Base-by-base conservation (phyloP, 2,888 invertebrate genomes). In the Apeira syringaria region DNA sequence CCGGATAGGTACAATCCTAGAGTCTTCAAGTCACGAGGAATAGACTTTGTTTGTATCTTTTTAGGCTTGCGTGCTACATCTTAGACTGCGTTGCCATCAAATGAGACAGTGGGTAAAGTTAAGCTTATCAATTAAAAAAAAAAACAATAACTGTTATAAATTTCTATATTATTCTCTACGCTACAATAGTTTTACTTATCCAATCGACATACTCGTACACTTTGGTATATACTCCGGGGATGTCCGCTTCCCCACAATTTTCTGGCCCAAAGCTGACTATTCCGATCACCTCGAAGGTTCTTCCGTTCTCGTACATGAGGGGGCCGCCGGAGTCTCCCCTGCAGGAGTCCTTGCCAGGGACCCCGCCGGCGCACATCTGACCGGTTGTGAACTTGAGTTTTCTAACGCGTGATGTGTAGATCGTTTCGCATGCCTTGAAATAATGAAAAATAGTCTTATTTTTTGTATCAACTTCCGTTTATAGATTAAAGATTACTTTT, bases 281-380 rank as follows among this genome's bases (percentile, higher is more conserved):
- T 0, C 93, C 94, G 1, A 66, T 17, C 0, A 61, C 62, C 20
- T 81, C 84, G 8, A 66, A 61, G 0, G 18, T 46, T 10, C 56
- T 53, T 2, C 50, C 54, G 15, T 68, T 36, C 24, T 55, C 50
- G n/a, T 64, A 66, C 89, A 93, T 92, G n/a, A 94, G 76, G 0
- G 94, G 93, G 0, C 93, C 93, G 0, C 93, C 93, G 22, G 92
- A 92, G 56, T 93, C 93, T 0, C 93, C 93, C 17, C 81, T 69
- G 60, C 93, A 94, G 0, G 93, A 91, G 63, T 93, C 93, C 55
- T 83, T 84, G 2, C 88, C 90, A 6, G 59, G 64, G 27, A 75
- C 71, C 0, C 93, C 93, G 0, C 93, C 93, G 0, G 92, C 92
- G 63, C 93, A 93, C 1, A 93, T 46, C 48, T 80, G 80, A 2